A percentile compares a stretch with the other conserved stretches of the same genome.
phyloP scores from a whole-genome alignment of 2,888 invertebrate species.

The Phyto melanocephala region DNA sequence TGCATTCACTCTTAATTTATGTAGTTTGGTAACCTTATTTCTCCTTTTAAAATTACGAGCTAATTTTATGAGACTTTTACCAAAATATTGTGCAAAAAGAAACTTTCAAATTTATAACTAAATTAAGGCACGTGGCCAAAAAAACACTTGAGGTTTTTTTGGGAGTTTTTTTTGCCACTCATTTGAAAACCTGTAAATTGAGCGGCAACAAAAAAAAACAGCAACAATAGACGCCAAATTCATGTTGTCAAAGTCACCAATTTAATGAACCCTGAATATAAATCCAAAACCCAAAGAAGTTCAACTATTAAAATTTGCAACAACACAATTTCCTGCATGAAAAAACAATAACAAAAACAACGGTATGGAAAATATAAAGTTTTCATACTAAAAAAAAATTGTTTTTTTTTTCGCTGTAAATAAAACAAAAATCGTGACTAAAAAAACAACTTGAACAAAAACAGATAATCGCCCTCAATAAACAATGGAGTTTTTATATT shows the following conservation, averaged over 20 bases:
- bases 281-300: constrained; percentile 29
- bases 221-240: constrained; percentile 7
- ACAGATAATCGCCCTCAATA: constrained; percentile 46
- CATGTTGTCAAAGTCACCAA: constrained; percentile 58
- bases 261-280: constrained; percentile 62
- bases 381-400: background rate
- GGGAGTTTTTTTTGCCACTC: background rate
- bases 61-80: background rate
- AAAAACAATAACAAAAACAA: too few species aligned
- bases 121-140: constrained; percentile 58
- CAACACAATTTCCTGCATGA: constrained; percentile 3
- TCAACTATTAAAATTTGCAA: constrained; percentile 24
- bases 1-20: background rate
- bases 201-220: background rate
- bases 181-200: constrained; percentile 32
- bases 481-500: constrained; percentile 47
- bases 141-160: constrained; percentile 25
- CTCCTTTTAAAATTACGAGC: background rate
- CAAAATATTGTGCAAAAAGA: background rate
- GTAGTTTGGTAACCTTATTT: constrained; percentile 1
- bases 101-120: constrained; percentile 40
- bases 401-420: background rate
- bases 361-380: constrained; percentile 1
- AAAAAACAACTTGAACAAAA: background rate
- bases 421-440: constrained; percentile 50